Conservation (phyloP, 2,888 invertebrate genomes). For the Epistrophe eligans region DNA sequence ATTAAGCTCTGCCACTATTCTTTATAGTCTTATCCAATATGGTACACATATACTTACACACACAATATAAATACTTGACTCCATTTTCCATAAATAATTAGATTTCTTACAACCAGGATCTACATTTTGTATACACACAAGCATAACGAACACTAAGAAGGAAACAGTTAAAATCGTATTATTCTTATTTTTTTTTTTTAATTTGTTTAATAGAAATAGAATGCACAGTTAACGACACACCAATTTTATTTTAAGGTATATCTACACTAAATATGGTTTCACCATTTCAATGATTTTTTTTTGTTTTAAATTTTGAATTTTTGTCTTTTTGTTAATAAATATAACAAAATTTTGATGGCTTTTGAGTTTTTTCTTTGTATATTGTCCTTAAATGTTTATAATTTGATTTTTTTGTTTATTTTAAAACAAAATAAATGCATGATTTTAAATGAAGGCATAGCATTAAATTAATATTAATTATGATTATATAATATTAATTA, state of each 20-base stretch:
- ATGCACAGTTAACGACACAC: not conserved
- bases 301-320: constrained; percentile 28
- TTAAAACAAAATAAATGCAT: not conserved
- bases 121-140: constrained; percentile 20
- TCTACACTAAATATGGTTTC: not conserved
- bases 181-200: not conserved
- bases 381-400: constrained; percentile 36
- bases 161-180: not conserved
- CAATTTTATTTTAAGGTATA: not conserved
- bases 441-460: no score
- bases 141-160: constrained; percentile 39
- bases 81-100: constrained; percentile 22
- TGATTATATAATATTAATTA: no score
- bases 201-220: not conserved
- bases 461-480: no score
- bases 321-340: constrained; percentile 54
- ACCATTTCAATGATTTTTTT: constrained; percentile 16
- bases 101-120: not conserved
- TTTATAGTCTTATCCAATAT: constrained; percentile 4
- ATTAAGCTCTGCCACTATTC: not conserved
- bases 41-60: not conserved
- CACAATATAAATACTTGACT: constrained; percentile 20
- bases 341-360: constrained; percentile 3
- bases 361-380: constrained; percentile 53
- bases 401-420: not conserved